These are phyloP conservation scores for Lateolabrax maculatus DNA, from an alignment of 2,797 vertebrate genomes.

Conservation along the genomic window DNA sequence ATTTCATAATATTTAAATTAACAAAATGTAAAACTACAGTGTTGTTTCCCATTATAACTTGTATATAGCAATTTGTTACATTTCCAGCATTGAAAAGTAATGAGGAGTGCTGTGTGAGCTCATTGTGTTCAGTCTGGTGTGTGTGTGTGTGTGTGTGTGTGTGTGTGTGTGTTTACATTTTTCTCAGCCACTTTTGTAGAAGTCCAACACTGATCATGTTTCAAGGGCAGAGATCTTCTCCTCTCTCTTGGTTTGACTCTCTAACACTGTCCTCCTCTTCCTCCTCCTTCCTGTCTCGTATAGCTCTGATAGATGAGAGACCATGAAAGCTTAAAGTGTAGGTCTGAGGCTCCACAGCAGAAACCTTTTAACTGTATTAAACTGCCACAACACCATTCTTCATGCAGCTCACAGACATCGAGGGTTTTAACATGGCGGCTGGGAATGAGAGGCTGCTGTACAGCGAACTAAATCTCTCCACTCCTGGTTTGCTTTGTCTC, in stretches of 20 bases:
- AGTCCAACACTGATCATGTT: constrained; percentile 18
- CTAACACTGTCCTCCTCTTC: background rate
- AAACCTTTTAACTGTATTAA: constrained; percentile 80
- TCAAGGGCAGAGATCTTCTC: constrained; percentile 24
- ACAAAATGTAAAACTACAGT: too few relatives aligned
- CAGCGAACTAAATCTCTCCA: background rate
- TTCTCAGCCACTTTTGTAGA: background rate
- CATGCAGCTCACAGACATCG: constrained; percentile 53
- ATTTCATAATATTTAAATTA: too few relatives aligned
- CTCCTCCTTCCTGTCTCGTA: constrained; percentile 12
- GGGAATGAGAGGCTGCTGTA: too few relatives aligned
- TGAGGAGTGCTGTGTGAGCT: too few relatives aligned
- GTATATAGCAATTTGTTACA: too few relatives aligned
- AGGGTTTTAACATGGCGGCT: constrained; percentile 42
- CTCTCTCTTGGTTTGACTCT: background rate
- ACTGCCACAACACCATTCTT: constrained; percentile 66
- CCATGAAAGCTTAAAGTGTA: constrained; percentile 50
- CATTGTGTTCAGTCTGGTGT: too few relatives aligned
- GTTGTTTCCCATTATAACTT: too few relatives aligned
- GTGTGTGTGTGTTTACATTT: too few relatives aligned
- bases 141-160: too few relatives aligned
- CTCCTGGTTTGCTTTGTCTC: constrained; percentile 21
- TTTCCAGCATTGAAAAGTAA: too few relatives aligned
- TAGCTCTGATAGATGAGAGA: constrained; percentile 63
- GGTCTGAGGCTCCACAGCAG: constrained; percentile 59